Evolutionary conservation across 2,888 invertebrate species (phyloP).

Genomic region (Mamestra brassicae): DNA sequence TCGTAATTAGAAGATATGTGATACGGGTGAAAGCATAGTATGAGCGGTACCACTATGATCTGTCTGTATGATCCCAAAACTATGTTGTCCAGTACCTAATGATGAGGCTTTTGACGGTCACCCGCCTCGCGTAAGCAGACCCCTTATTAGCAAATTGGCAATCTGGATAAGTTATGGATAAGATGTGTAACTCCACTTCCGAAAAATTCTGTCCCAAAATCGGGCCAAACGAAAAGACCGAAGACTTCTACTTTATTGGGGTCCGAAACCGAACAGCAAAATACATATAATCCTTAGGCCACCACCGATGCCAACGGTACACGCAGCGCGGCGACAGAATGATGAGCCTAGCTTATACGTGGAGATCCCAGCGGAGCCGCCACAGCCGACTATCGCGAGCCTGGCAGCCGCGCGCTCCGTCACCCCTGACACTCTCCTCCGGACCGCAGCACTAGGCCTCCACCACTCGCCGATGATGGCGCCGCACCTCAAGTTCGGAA

Average conservation of each 20-base stretch:
- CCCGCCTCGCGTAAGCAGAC: too few relatives aligned
- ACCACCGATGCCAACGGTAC: conserved; percentile 80
- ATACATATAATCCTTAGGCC: conserved; percentile 67
- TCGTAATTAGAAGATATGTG: too few relatives aligned
- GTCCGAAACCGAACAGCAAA: neutral
- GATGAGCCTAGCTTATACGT: conserved; percentile 87
- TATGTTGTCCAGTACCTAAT: neutral
- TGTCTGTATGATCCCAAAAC: neutral
- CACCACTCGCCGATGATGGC: conserved; percentile 89
- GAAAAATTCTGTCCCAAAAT: too few relatives aligned
- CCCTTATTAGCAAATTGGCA: too few relatives aligned
- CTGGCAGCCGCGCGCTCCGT: conserved; percentile 87
- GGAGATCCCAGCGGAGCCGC: conserved; percentile 84
- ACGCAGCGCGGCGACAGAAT: conserved; percentile 78
- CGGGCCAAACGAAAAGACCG: too few relatives aligned
- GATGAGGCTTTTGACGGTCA: too few relatives aligned
- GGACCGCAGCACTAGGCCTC: conserved; percentile 87
- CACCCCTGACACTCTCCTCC: conserved; percentile 86
- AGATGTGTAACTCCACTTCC: too few relatives aligned
- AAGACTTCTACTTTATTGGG: neutral
- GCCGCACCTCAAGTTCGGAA: conserved; percentile 92
- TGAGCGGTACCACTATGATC: neutral
- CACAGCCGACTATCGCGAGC: conserved; percentile 86
- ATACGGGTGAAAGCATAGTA: too few relatives aligned
- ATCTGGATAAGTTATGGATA: too few relatives aligned